Conservation (phyloP, 2,888 invertebrate genomes). For the Zeuzera pyrina region DNA sequence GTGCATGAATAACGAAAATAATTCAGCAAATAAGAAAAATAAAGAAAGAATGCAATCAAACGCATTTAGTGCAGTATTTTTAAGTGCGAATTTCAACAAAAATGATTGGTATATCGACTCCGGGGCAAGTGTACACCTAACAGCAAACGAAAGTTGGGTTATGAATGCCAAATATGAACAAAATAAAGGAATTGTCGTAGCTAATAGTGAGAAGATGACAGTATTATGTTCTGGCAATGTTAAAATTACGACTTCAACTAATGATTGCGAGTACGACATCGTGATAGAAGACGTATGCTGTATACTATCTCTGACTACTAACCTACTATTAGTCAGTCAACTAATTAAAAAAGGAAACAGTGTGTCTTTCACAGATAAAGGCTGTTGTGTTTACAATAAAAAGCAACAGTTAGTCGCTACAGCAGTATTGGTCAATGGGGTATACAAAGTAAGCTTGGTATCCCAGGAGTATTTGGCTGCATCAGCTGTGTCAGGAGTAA, state of each 20-base stretch:
- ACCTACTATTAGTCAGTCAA: slow-evolving; percentile 14
- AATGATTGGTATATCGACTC: slow-evolving; percentile 5
- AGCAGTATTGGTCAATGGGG: slow-evolving; percentile 4
- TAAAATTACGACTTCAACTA: slow-evolving; percentile 6
- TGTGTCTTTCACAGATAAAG: slow-evolving; percentile 7
- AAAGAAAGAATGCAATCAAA: slow-evolving; percentile 7
- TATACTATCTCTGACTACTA: slow-evolving; percentile 13
- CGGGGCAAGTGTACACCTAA: slow-evolving; percentile 2
- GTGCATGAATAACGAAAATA: slow-evolving; percentile 4
- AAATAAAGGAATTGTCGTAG: slow-evolving; percentile 12
- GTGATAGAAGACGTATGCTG: slow-evolving; percentile 12
- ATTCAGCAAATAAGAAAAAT: slow-evolving; percentile 1
- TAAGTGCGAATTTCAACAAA: slow-evolving; percentile 5
- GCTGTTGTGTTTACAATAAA: slow-evolving; percentile 12
- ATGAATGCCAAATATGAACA: slow-evolving; percentile 4
- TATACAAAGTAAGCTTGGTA: slow-evolving; percentile 3
- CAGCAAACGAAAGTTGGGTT: slow-evolving; percentile 3
- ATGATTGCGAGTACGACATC: slow-evolving; percentile 7
- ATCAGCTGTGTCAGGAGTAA: slow-evolving; percentile 8
- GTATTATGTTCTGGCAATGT: slow-evolving; percentile 13
- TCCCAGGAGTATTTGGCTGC: slow-evolving; percentile 8
- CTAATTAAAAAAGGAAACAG: slow-evolving; percentile 14
- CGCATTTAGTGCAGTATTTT: slow-evolving; percentile 6
- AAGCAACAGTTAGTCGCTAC: slow-evolving; percentile 3
- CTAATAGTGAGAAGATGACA: slow-evolving; percentile 9